phyloP scores from a whole-genome alignment of 1,140 invertebrate genomes.

The Solenopsis invicta region DNA sequence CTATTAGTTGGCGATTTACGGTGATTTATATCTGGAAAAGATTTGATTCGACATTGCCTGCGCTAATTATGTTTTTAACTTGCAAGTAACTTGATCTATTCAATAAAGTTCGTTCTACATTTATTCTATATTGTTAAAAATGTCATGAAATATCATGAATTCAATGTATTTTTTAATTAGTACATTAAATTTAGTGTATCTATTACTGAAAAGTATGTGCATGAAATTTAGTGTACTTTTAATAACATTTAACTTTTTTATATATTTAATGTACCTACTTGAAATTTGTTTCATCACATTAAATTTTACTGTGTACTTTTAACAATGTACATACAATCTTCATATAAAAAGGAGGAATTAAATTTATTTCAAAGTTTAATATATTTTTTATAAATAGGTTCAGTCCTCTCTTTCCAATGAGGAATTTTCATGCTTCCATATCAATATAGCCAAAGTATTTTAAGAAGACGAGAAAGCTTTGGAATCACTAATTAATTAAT shows the following conservation, averaged over 20 bases:
- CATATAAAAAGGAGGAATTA: not conserved
- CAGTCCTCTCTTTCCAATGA: not conserved
- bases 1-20: not conserved
- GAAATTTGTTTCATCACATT: too few species aligned
- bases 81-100: not conserved
- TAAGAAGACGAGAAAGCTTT: not conserved
- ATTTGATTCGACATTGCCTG: not conserved
- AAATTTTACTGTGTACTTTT: too few species aligned
- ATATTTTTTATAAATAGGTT: not conserved
- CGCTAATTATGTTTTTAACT: not conserved
- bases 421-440: not conserved
- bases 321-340: not conserved
- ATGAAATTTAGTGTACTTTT: too few species aligned
- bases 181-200: too few species aligned
- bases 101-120: not conserved
- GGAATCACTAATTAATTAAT: not conserved
- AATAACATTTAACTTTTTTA: too few species aligned
- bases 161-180: too few species aligned
- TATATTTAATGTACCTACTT: too few species aligned
- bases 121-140: not conserved
- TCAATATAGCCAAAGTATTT: not conserved
- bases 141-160: too few species aligned
- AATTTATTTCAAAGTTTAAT: not conserved
- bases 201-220: too few species aligned
- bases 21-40: not conserved